A percentile compares a stretch with the other conserved stretches of the same genome.
These are phyloP conservation scores for Tragelaphus imberbis DNA, from an alignment of 2,113 vertebrate species.

Conservation along the genomic window DNA sequence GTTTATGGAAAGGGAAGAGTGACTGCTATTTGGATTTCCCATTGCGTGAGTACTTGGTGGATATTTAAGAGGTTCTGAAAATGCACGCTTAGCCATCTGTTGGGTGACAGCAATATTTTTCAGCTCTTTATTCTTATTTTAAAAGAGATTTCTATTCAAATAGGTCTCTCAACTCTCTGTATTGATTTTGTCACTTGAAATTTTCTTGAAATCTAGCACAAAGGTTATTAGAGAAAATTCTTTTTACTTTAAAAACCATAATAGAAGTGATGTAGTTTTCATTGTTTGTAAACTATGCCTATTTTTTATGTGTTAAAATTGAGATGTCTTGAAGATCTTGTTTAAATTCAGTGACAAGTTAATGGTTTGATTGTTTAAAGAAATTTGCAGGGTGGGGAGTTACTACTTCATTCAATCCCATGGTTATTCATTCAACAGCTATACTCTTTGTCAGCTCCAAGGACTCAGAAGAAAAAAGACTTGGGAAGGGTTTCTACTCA, in stretches of 20 bases:
- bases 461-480: background rate
- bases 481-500: background rate
- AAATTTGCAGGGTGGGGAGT: background rate
- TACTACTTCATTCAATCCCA: background rate
- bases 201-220: slow-evolving; percentile 4
- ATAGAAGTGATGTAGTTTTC: background rate
- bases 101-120: background rate
- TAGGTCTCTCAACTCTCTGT: background rate
- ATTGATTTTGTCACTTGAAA: background rate
- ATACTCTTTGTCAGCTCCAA: background rate
- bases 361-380: background rate
- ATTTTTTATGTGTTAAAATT: slow-evolving; percentile 4
- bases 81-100: background rate
- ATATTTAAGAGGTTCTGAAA: slow-evolving; percentile 19
- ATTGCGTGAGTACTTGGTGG: background rate
- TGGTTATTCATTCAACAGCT: background rate
- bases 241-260: background rate
- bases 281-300: background rate
- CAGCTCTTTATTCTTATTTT: slow-evolving; percentile 23
- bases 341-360: background rate
- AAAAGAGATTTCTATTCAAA: background rate
- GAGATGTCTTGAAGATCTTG: background rate
- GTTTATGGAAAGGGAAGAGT: background rate
- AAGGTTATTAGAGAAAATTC: background rate
- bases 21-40: background rate